Percentiles rank a stretch among this genome's conserved stretches.
Conservation (phyloP, 2,888 invertebrate genomes). For the Sylvicola fuscatus region DNA sequence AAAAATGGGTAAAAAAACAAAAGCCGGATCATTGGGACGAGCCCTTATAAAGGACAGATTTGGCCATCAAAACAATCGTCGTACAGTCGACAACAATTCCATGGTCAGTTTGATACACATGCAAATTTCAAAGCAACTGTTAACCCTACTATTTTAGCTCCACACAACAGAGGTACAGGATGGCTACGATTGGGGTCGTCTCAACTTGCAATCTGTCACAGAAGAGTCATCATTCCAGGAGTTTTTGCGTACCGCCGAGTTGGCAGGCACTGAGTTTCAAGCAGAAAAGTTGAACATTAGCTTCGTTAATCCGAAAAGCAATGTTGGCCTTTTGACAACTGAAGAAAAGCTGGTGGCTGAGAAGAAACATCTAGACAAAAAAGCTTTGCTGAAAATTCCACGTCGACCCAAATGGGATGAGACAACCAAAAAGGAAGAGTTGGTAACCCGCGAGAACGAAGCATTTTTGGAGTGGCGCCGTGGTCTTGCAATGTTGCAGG, state of each 20-base stretch:
- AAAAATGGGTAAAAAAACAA: slow-evolving; percentile 55
- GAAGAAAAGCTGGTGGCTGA: slow-evolving; percentile 32
- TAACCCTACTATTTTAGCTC: slow-evolving; percentile 20
- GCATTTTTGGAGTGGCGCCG: slow-evolving; percentile 83
- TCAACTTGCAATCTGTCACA: slow-evolving; percentile 82
- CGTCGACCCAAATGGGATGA: slow-evolving; percentile 68
- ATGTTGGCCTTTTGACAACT: slow-evolving; percentile 35
- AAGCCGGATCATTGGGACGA: slow-evolving; percentile 37
- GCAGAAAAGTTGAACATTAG: slow-evolving; percentile 74
- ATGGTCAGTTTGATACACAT: slow-evolving; percentile 33
- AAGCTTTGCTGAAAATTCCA: slow-evolving; percentile 54
- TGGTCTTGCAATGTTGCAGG: slow-evolving; percentile 54
- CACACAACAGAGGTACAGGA: slow-evolving; percentile 78
- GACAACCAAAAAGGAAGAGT: slow-evolving; percentile 55
- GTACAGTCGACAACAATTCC: slow-evolving; percentile 46
- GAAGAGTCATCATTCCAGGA: slow-evolving; percentile 94
- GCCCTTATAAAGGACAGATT: slow-evolving; percentile 58
- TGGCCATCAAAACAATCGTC: slow-evolving; percentile 36
- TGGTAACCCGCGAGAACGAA: slow-evolving; percentile 59
- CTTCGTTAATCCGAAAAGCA: slow-evolving; percentile 42
- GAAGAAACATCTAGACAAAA: slow-evolving; percentile 34
- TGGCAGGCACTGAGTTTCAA: slow-evolving; percentile 86
- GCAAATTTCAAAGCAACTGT: too few relatives aligned
- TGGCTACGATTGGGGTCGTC: slow-evolving; percentile 76
- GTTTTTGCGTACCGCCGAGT: slow-evolving; percentile 82